Conservation (phyloP, 2,113 vertebrate genomes). For the Gnathonemus longibarbis region DNA sequence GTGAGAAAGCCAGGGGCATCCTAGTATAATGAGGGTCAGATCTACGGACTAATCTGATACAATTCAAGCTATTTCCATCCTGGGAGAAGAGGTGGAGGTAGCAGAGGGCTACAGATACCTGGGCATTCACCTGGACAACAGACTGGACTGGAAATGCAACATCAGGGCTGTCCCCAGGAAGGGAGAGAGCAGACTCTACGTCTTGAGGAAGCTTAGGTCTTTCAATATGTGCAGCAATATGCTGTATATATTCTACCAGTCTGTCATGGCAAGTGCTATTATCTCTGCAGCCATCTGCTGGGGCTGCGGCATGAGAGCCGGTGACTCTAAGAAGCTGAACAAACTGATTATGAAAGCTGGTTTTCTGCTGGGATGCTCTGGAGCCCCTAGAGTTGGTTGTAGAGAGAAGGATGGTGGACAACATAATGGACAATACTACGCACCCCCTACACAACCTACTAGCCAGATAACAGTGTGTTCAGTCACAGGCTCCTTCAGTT, state of each 20-base stretch:
- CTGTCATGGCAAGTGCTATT: background rate
- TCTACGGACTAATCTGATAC: background rate
- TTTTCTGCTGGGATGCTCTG: background rate
- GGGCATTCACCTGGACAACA: background rate
- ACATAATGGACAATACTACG: too few relatives aligned
- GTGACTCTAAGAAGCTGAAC: background rate
- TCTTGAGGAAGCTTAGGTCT: background rate
- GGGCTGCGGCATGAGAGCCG: background rate
- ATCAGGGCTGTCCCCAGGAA: background rate
- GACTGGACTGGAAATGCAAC: background rate
- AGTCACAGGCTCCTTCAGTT: too few relatives aligned
- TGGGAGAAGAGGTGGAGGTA: background rate
- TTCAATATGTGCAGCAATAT: background rate
- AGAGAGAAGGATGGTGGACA: too few relatives aligned
- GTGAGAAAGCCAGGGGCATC: background rate
- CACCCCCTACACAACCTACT: too few relatives aligned
- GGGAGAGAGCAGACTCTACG: background rate
- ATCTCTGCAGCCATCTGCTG: background rate
- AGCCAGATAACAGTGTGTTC: too few relatives aligned
- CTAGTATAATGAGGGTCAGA: background rate
- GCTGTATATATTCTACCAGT: background rate
- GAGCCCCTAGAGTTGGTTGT: background rate
- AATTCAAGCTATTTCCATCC: background rate
- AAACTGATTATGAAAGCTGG: background rate
- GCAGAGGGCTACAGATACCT: background rate